Percentiles rank a stretch among this genome's conserved stretches.
phyloP scores from a whole-genome alignment of 1,140 invertebrate species.

The Heliconius hermathena region DNA sequence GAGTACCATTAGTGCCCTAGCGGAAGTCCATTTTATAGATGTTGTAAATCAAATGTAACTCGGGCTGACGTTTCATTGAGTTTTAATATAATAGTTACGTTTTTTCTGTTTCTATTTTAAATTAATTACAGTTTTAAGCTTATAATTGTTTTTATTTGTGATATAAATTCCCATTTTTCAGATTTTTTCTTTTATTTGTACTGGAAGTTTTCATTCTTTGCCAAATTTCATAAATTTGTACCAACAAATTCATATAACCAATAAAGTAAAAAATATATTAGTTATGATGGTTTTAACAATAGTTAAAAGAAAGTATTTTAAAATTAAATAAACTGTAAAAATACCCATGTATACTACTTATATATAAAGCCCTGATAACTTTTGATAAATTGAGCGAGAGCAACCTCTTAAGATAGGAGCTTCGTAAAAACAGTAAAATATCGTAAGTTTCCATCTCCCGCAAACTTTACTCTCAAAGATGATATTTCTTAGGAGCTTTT shows the following conservation, averaged over 20 bases:
- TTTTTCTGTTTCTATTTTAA: not conserved
- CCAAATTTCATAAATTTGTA: too few species aligned
- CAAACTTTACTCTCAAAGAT: slow-evolving; percentile 17
- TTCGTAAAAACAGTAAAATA: slow-evolving; percentile 19
- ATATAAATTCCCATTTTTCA: too few species aligned
- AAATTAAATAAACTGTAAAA: not conserved
- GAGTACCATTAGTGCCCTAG: not conserved
- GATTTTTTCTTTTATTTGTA: too few species aligned
- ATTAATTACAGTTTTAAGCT: too few species aligned
- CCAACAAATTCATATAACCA: too few species aligned
- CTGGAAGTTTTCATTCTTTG: too few species aligned
- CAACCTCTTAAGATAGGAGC: slow-evolving; percentile 6
- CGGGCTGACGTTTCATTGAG: not conserved
- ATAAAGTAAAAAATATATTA: too few species aligned
- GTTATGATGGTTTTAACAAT: too few species aligned
- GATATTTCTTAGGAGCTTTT: slow-evolving; percentile 15
- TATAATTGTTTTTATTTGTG: too few species aligned
- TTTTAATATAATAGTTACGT: not conserved
- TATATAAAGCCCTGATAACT: slow-evolving; percentile 2
- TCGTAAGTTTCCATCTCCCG: slow-evolving; percentile 14
- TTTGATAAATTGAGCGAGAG: slow-evolving; percentile 11
- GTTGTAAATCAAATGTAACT: slow-evolving; percentile 6
- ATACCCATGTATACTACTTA: not conserved
- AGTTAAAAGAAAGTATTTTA: not conserved
- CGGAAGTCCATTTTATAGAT: slow-evolving; percentile 9